These are phyloP conservation scores for Drosophila guanche DNA, from an alignment of 1,140 invertebrate species.

Conservation along the genomic window DNA sequence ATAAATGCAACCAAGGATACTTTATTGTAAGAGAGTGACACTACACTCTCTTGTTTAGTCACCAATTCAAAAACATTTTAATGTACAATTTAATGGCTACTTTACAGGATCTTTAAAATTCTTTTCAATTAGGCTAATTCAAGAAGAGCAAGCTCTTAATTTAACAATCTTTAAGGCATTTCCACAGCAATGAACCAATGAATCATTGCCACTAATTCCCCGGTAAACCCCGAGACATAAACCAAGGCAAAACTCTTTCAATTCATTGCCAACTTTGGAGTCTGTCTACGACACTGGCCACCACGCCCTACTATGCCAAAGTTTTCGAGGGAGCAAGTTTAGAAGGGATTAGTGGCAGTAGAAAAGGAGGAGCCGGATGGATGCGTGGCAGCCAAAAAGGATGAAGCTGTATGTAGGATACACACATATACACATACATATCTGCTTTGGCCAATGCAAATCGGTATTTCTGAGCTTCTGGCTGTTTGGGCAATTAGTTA, in stretches of 20 bases:
- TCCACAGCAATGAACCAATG: constrained; percentile 5
- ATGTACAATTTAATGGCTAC: no score
- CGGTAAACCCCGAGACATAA: constrained; percentile 28
- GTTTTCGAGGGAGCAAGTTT: constrained; percentile 40
- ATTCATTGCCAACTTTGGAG: constrained; percentile 34
- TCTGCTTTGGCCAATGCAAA: constrained; percentile 39
- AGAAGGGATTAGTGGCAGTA: constrained; percentile 37
- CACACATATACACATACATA: constrained; percentile 9
- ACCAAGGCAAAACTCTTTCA: constrained; percentile 19
- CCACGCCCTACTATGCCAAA: constrained; percentile 25
- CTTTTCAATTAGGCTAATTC: no score
- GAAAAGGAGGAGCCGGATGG: constrained; percentile 16
- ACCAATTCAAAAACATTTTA: no score
- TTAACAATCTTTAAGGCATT: no score
- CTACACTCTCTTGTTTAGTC: no score
- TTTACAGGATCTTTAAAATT: no score
- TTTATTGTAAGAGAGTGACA: no score
- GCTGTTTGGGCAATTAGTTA: constrained; percentile 67
- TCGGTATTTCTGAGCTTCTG: constrained; percentile 26
- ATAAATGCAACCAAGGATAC: no score
- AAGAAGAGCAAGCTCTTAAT: no score
- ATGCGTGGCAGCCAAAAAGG: constrained; percentile 24
- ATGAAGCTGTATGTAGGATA: constrained; percentile 3
- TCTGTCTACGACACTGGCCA: constrained; percentile 30
- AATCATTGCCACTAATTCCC: constrained; percentile 24